These are phyloP conservation scores for Etheostoma perlongum DNA, from an alignment of 2,797 vertebrate species.

Conservation along the genomic window DNA sequence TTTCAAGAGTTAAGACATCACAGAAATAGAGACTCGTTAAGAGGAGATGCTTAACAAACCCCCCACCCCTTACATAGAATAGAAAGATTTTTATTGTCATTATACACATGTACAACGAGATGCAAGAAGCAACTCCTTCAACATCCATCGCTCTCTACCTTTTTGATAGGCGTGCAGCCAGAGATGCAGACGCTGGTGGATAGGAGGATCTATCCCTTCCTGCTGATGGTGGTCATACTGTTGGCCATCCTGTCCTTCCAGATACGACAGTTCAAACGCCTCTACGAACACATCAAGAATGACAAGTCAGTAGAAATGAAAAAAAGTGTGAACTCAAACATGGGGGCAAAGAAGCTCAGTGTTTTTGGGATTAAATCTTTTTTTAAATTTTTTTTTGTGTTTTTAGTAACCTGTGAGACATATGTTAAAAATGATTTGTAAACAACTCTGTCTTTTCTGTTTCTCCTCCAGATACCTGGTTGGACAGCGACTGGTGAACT, in stretches of 20 bases:
- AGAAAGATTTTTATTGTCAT: too few relatives aligned
- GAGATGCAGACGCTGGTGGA: conserved; percentile 97
- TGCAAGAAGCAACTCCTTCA: too few relatives aligned
- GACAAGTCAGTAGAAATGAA: conserved; percentile 90
- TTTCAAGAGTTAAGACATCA: background rate
- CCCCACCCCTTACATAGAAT: too few relatives aligned
- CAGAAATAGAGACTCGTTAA: background rate
- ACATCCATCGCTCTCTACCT: background rate
- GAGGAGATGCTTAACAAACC: background rate
- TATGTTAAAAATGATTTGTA: background rate
- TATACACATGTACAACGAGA: too few relatives aligned
- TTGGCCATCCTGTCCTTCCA: conserved; percentile 96
- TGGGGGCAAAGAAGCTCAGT: background rate
- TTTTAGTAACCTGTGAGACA: background rate
- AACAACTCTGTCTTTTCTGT: background rate
- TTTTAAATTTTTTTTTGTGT: too few relatives aligned
- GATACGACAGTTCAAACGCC: conserved; percentile 97
- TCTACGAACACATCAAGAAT: conserved; percentile 99
- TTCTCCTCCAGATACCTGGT: conserved; percentile 91
- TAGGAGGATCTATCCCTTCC: conserved; percentile 96
- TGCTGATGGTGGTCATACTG: conserved; percentile 94
- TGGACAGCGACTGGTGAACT: conserved; percentile 97
- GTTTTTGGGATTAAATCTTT: background rate
- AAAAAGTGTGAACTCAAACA: background rate
- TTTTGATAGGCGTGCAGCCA: conserved; percentile 88